Percentiles rank a stretch among this genome's conserved stretches.
These are phyloP conservation scores for Oreochromis spilurus DNA, from an alignment of 2,113 vertebrate genomes.

Conservation along the genomic window DNA sequence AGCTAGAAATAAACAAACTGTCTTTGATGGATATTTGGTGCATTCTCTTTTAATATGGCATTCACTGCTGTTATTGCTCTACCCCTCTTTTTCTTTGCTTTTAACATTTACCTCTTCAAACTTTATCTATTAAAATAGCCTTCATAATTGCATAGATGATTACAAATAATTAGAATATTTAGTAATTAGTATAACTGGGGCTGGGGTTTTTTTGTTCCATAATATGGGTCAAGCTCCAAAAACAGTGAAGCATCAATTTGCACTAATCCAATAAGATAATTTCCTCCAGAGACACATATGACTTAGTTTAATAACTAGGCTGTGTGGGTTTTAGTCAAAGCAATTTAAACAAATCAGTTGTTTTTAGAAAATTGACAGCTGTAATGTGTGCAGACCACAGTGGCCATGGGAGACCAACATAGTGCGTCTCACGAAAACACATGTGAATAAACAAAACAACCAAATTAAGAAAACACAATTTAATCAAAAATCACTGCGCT, in stretches of 20 bases:
- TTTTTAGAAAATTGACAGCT: background rate
- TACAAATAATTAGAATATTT: background rate
- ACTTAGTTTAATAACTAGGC: background rate
- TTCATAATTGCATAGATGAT: background rate
- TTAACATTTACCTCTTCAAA: background rate
- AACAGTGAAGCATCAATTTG: background rate
- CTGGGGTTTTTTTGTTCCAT: rapidly evolving
- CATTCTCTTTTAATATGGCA: background rate
- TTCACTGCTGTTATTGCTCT: background rate
- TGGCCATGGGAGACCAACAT: background rate
- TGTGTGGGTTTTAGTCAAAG: background rate
- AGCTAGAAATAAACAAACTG: background rate
- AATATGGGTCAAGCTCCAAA: background rate
- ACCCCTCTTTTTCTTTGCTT: background rate
- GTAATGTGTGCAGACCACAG: background rate
- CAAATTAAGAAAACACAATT: background rate
- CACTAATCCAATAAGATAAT: background rate
- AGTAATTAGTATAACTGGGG: background rate
- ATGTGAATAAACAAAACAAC: background rate
- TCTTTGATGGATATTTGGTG: background rate
- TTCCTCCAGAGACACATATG: background rate
- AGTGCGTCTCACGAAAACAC: background rate
- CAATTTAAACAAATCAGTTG: background rate
- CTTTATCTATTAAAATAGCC: background rate
- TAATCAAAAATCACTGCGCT: background rate